Evolutionary conservation across 2,113 vertebrate genomes (phyloP), one percentile per base, ranked within the genome.

Genomic region (Eulemur macaco): DNA sequence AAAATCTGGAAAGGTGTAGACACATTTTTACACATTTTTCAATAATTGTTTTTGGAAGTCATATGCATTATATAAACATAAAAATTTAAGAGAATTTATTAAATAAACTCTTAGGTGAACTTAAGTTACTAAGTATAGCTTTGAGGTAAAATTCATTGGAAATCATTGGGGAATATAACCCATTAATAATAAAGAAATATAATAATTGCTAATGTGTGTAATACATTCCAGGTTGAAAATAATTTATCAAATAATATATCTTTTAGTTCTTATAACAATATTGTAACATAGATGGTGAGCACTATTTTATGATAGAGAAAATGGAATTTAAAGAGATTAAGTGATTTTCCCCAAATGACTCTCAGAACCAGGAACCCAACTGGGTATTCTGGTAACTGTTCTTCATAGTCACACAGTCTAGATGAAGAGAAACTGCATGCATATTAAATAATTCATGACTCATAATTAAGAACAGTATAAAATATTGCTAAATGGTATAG

Each of bases 291-390:
- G 20, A 90, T 52, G 27, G 12, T 39, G 39, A 84, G 18, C 50
- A 89, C 15, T 42, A 81, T 90, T 95, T 94, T 69, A 50, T 80
- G 81, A 76, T 21, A 14, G 60, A 34, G 47, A 93, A 91, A 89
- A 60, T 64, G 58, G 93, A 15, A 82, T 58, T 27, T 42, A 85
- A 88, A 77, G 77, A 68, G 56, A 84, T 63, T 84, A 82, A 76
- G 63, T 58, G 20, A 85, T 17, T 93, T 92, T 66, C 23, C 25
- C 63, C 34, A 94, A 83, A 39, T 76, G 18, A 76, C 42, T 80
- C 78, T 94, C 8, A 86, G 52, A 45, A 54, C 6, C 8, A 50
- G 18, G 8, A 81, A 8, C 8, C 21, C 29, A 78, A 18, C 4
- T 0, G 9, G 25, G 31, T 83, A 21, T 87, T 83, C 18, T 64